These are phyloP conservation scores for Drosophila hydei DNA, from an alignment of 1,140 invertebrate species.

Conservation along the genomic window DNA sequence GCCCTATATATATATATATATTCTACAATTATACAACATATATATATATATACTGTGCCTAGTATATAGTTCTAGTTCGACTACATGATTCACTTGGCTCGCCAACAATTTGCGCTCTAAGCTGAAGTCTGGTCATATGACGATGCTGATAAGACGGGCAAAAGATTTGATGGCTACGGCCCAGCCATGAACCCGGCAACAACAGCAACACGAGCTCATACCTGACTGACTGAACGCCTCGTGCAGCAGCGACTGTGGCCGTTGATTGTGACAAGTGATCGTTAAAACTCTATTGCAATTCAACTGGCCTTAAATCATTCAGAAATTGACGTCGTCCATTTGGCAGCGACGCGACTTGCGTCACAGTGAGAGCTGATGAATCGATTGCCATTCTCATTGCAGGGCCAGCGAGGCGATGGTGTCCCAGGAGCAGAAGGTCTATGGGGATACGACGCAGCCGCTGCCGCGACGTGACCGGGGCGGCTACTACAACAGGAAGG, in stretches of 20 bases:
- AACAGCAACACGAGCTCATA: background rate
- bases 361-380: background rate
- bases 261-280: constrained; percentile 26
- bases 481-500: constrained; percentile 60
- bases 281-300: constrained; percentile 10
- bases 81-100: too few species aligned
- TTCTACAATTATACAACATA: too few species aligned
- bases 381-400: background rate
- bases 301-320: constrained; percentile 12
- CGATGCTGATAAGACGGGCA: constrained; percentile 20
- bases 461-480: constrained; percentile 15
- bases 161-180: constrained; percentile 9
- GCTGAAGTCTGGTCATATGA: constrained; percentile 11
- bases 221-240: background rate
- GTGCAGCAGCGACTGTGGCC: background rate
- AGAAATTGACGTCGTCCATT: background rate
- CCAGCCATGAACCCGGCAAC: constrained; percentile 21
- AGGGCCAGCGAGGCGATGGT: background rate
- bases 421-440: constrained; percentile 57
- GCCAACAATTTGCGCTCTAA: too few species aligned
- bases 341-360: background rate
- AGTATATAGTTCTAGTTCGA: too few species aligned
- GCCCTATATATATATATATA: too few species aligned
- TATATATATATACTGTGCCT: too few species aligned
- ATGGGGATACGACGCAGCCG: constrained; percentile 67